Evolutionary conservation across 2,113 vertebrate species (phyloP), one percentile per base, ranked within the genome.

Genomic region (Alethe diademata): DNA sequence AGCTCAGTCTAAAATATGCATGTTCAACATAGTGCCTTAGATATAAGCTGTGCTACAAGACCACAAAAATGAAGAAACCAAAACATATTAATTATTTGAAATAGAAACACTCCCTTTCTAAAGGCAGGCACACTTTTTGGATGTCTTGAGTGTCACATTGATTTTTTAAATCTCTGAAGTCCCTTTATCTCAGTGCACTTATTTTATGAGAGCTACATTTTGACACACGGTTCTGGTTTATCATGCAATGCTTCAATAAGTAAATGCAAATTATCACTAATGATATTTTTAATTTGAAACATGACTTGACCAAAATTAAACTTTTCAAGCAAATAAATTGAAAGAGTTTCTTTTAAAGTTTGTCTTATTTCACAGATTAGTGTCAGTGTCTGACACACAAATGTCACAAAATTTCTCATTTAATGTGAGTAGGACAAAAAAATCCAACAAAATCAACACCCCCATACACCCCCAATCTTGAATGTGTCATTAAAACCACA

Each of bases 1-100:
- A 86, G 51, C 81, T 85, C 5, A 60, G 97, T 97, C 98, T 98
- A 98, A 98, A 98, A 98, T 95, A 97, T 88, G 97, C 98, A 95
- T 98, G 98, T 97, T 98, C 96, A 93, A 96, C 97, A 96, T 87
- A 93, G 88, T 72, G 91, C 97, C 97, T 97, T 90, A 92, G 96
- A 97, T 93, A 86, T 95, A 97, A 96, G 93, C 97, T 97, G 94
- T 94, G 96, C 97, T 95, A 97, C 60, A 84, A 97, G 98, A 98
- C 98, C 98, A 96, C 98, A 98, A 97, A 98, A 98, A 92, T 36
- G 70, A 86, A 96, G 91, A 91, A 88, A 91, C 43, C 64, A 92
- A 96, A 97, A 86, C 66, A 45, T 71, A 94, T 86, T 92, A 92
- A 95, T 97, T 97, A 73, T 91, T 81, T 73, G 67, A 86, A 93